Evolutionary conservation across 2,888 invertebrate species (phyloP).

Genomic region (Aplocera efformata): DNA sequence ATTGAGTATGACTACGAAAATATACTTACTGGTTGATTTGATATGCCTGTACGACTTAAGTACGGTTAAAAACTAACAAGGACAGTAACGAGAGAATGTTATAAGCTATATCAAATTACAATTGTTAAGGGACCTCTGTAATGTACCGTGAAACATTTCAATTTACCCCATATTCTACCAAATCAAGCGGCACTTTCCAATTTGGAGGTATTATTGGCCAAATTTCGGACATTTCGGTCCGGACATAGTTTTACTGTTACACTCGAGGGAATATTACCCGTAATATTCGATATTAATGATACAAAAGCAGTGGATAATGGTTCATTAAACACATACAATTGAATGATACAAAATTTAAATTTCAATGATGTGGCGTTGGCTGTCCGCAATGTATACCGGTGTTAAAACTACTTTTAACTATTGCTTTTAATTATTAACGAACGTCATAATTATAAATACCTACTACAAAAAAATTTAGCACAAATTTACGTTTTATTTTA

Average conservation of each 20-base stretch:
- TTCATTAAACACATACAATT: constrained; percentile 45
- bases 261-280: constrained; percentile 61
- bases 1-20: too few relatives aligned
- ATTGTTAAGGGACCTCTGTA: constrained; percentile 45
- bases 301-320: constrained; percentile 53
- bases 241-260: constrained; percentile 50
- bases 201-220: constrained; percentile 57
- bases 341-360: constrained; percentile 15
- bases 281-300: constrained; percentile 59
- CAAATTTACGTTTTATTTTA: too few relatives aligned
- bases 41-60: too few relatives aligned
- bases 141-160: constrained; percentile 64
- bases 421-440: too few relatives aligned
- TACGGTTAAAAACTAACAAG: too few relatives aligned
- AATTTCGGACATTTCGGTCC: constrained; percentile 52
- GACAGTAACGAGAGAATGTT: constrained; percentile 5
- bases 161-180: constrained; percentile 58
- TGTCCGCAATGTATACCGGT: neutral
- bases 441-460: too few relatives aligned
- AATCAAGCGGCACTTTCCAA: constrained; percentile 62
- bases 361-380: constrained; percentile 6
- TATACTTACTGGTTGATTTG: too few relatives aligned
- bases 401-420: too few relatives aligned
- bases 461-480: too few relatives aligned
- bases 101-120: constrained; percentile 7